Base-by-base conservation (phyloP, 92 coral and sea anemone genomes). In the Micromussa lordhowensis region DNA sequence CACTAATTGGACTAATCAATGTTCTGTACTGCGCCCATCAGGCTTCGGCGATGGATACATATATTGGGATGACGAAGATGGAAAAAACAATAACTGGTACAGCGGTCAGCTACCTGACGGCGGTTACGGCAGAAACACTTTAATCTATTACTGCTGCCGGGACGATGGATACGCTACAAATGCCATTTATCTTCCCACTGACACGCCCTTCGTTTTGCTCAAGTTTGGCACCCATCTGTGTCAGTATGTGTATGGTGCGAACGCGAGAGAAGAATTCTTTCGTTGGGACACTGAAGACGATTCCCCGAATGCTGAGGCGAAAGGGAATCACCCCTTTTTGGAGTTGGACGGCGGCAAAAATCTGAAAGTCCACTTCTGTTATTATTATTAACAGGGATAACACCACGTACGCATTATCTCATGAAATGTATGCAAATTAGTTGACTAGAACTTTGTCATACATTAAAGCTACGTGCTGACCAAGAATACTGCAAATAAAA, bases 1-100 rank as follows among this genome's bases (percentile, higher is more conserved):
- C n/a, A n/a, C n/a, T n/a, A n/a, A n/a, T n/a, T n/a, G 9, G 28
- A 59, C 66, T 22, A 59, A 21, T 34, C 1, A 6, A 32, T 74
- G 35, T 24, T 7, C 5, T 36, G 4, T 17, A 24, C 35, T 36
- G 31, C 21, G 19, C 35, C 35, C 2, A 31, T 8, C 32, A 88
- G 91, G 88, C 29, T 48, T 88, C 66, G 49, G 4, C 9, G 70
- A 17, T 18, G 95, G 95, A 16, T 92, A 24, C 28, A 85, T 92
- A 29, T 29, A 68, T 18, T 92, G 92, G 92, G 93, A 92, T 54
- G 95, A 92, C 70, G 88, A 82, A 29, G 95, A 92, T 64, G 3
- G 2, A 9, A 26, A 21, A 0, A 92, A 75, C 83, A 48, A 26
- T 4, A 92, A 92, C 86, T 19, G 49, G 21, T 32, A 77, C 58